Evolutionary conservation across 2,888 invertebrate genomes (phyloP), one percentile per base, ranked within the genome.

Genomic region (Perizoma affinitatum): DNA sequence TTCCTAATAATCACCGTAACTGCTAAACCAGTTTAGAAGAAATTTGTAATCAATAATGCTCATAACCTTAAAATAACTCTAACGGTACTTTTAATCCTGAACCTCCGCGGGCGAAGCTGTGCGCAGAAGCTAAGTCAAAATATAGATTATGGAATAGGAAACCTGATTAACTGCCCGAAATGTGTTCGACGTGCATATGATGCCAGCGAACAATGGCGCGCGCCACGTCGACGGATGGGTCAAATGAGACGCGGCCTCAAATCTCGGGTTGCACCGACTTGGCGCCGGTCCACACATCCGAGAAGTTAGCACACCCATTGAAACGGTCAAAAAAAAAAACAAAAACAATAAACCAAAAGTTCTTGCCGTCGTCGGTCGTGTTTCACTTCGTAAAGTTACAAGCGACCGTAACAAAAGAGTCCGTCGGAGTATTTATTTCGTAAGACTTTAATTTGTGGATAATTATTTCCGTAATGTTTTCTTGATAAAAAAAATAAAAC

Each of bases 171-270:
- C 77, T 77, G 74, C 71, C 70, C 76, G 72, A 66, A 70, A 79
- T 76, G 80, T 82, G 83, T 84, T 82, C 78, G 79, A 83, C 82
- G 83, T 76, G 82, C 79, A 82, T 82, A 77, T 67, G 38, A 38
- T 38, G 38, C 38, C 5, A 4, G 7, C 76, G 82, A 87, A 88
- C 89, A 88, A 86, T 86, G 80, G 83, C 79, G 80, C 77, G 80
- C 80, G 84, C 79, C 77, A 81, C 78, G 79, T 81, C 78, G 79
- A 73, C 80, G 78, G 83, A 79, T 77, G 86, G 83, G 83, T 87
- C 87, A 90, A 90, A 91, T 87, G 89, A 88, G 86, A 83, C 90
- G 87, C 84, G 77, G 78, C 87, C 84, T 83, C 83, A 82, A 83
- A 80, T 88, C 88, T 90, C 90, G 82, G 87, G 84, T 91, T 90